Evolutionary conservation across 1,140 invertebrate species (phyloP), one percentile per base, ranked within the genome.

Genomic region (Ceratosolen fusciceps): DNA sequence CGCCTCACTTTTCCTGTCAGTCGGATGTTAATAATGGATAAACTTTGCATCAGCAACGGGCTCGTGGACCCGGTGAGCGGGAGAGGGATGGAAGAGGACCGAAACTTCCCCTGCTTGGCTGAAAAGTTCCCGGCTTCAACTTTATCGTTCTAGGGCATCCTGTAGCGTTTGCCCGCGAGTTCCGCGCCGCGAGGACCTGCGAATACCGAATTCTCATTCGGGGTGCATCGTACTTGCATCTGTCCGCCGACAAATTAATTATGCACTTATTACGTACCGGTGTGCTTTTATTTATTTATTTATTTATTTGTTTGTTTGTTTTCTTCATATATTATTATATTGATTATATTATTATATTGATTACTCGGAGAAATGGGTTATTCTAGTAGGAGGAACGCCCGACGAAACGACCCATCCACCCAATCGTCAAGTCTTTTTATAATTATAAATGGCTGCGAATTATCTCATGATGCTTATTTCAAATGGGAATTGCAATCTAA

Each of bases 21-120:
- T 74, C 31, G 26, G 47, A 79, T 73, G 75, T 83, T 80, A 83
- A 83, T 78, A 78, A 79, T 79, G 43, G 47, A 74, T 52, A 65
- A 54, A 54, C 71, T 77, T 73, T 74, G 14, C 70, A 60, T 74
- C 37, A n/a, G n/a, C n/a, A n/a, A n/a, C n/a, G n/a, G n/a, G n/a
- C n/a, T n/a, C n/a, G n/a, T n/a, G n/a, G n/a, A n/a, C n/a, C n/a
- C n/a, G n/a, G n/a, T n/a, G n/a, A n/a, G n/a, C 37, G 12, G 12
- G 21, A 56, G 49, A 24, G 1, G 21, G n/a, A 8, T 21, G 31
- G 31, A 16, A 10, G 31, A 54, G 29, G 9, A 39, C 7, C 26
- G 26, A 54, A 58, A 56, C 72, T 29, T 60, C 19, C 8, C 37
- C 31, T 34, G 19, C 52, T 58, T 60, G 9, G 34, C 1, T 60